Percentiles rank a stretch among this genome's conserved stretches.
Conservation (phyloP, 1,140 invertebrate species). For the Papilio polyxenes region DNA sequence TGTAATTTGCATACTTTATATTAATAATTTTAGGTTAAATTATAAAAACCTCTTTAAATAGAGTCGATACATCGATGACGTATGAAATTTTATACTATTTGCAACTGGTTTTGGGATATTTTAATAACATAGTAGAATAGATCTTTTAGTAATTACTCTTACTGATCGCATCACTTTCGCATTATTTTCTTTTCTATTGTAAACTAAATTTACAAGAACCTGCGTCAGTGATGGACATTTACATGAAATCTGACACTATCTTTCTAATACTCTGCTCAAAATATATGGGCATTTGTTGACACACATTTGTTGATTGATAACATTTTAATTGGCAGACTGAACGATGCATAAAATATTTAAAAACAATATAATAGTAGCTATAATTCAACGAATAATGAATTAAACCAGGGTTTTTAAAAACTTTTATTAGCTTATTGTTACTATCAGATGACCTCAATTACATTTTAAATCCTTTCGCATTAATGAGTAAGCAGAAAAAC, state of each 20-base stretch:
- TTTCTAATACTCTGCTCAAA: background rate
- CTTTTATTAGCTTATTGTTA: background rate
- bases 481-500: background rate
- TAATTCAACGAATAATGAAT: background rate
- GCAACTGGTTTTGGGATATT: slow-evolving; percentile 2
- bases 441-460: background rate
- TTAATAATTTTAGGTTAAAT: too few relatives aligned
- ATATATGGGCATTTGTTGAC: slow-evolving; percentile 21
- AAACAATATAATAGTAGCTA: background rate
- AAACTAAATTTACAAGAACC: background rate
- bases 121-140: slow-evolving; percentile 16
- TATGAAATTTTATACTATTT: background rate
- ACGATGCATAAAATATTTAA: background rate
- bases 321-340: background rate
- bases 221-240: background rate
- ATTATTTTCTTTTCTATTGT: background rate
- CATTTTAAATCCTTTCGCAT: background rate
- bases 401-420: background rate
- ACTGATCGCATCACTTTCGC: slow-evolving; percentile 9
- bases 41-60: background rate
- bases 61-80: background rate
- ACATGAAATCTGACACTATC: background rate
- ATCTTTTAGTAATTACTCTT: slow-evolving; percentile 5
- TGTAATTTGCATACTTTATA: too few relatives aligned
- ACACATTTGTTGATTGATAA: slow-evolving; percentile 13